Base-by-base conservation (phyloP, 2,888 invertebrate genomes). In the Thereva nobilitata region DNA sequence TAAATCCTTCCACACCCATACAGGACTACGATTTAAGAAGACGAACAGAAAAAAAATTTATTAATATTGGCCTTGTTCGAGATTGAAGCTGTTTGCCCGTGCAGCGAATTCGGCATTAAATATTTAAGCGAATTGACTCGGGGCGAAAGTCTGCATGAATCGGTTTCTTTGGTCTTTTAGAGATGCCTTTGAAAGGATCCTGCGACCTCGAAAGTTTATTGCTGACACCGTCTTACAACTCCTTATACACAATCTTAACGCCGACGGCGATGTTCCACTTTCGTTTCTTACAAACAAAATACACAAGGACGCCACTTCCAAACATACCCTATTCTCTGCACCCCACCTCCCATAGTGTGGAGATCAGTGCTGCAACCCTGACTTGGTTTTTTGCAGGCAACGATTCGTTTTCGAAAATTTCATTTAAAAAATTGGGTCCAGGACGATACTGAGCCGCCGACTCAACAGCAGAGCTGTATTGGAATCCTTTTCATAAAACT, bases 201-300 rank as follows among this genome's bases (percentile, higher is more conserved):
- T 40, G 12, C 47, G 49, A 50, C 61, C 49, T 50, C 50, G 40
- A 61, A 61, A 40, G 10, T 41, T 23, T 50, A 61, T 61, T 50
- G 61, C 61, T 61, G 50, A 9, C 23, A 23, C 35, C 41, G 10
- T 59, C 59, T 59, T 59, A 59, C 45, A 42, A 40, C 61, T 50
- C 34, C 61, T 61, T 61, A 23, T 23, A 49, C 47, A 64, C 45
- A 45, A 65, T 65, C 56, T 56, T 35, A 42, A 12, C n/a, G 37
- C 65, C 65, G 42, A 34, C 55, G 56, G 65, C 47, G 49, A 23
- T 65, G 65, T 56, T 65, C 65, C 47, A 65, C 55, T 65, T 56
- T 41, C 49, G 45, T 55, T 65, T 38, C 50, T 23, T 61, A 5
- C n/a, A 9, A 40, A 40, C 23, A 23, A 23, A 23, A 23, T 23